Evolutionary conservation across 53 echinoderm and acorn worm species (phyloP), one percentile per base, ranked within the genome.

Genomic region (Crossaster papposus): DNA sequence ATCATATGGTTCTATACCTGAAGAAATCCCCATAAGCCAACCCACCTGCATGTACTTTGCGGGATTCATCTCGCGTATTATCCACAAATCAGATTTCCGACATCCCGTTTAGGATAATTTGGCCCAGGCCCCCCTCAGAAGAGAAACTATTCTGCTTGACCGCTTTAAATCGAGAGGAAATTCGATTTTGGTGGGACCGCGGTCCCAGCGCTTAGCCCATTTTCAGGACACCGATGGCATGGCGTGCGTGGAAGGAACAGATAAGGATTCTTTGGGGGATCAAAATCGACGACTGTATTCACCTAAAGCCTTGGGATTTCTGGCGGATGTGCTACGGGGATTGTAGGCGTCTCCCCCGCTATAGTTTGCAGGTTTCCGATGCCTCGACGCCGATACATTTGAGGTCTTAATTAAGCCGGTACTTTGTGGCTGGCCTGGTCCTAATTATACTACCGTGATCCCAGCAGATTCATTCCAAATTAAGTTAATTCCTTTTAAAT

Each of bases 111-210:
- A 5, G n/a, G n/a, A 14, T 64, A 82, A 82, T 82, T 54, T 33
- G 30, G 31, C 80, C 29, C 80, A 80, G 80, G 44, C 44, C 44
- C 44, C n/a, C 54, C 80, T 28, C 58, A 32, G 28, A 65, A 70
- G 70, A 70, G 70, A 44, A 84, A 84, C 70, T 65, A 72, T 84
- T 84, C 73, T 53, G 84, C 84, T 84, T 72, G 84, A 84, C 72
- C 72, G 54, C 44, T 72, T n/a, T 58, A 15, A 14, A 4, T 7
- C 14, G 53, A 71, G 33, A 72, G 84, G 84, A 84, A 84, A 84
- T 84, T 84, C 72, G 84, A 72, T 73, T 84, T 83, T 20, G 24
- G 84, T 50, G 44, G n/a, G n/a, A n/a, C n/a, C n/a, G n/a, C n/a
- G n/a, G n/a, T n/a, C n/a, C n/a, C n/a, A n/a, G 44, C 51, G 53